Percentiles rank a stretch among this genome's conserved stretches.
Evolutionary conservation across 1,140 invertebrate genomes (phyloP).

Genomic region (Drosophila ercepeae): DNA sequence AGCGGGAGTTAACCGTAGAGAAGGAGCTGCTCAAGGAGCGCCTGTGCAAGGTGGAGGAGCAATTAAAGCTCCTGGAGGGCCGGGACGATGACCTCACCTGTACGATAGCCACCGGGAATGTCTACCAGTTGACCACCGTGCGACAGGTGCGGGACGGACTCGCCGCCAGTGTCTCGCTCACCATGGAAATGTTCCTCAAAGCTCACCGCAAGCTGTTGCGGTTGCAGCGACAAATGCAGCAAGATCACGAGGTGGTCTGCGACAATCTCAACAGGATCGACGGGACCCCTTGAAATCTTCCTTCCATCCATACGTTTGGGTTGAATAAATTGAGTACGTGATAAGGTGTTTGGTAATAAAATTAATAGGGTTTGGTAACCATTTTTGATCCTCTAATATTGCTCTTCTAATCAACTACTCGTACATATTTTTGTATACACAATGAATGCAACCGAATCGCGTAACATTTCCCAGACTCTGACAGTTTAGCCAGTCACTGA

Average conservation of each 20-base stretch:
- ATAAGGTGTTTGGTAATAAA: not conserved
- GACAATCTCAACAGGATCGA: constrained; percentile 9
- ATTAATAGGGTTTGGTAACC: not conserved
- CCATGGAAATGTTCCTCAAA: constrained; percentile 43
- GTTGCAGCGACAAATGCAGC: constrained; percentile 35
- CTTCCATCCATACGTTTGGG: not conserved
- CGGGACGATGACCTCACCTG: constrained; percentile 44
- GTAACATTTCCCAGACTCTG: constrained; percentile 23
- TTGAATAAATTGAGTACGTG: not conserved
- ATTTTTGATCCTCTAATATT: not conserved
- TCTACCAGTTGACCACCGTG: constrained; percentile 57
- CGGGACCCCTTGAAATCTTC: not conserved
- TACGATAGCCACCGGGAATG: constrained; percentile 42
- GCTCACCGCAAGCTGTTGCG: constrained; percentile 45
- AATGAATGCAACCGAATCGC: constrained; percentile 9
- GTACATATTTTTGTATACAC: not conserved
- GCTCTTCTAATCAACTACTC: not conserved
- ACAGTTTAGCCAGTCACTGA: constrained; percentile 34
- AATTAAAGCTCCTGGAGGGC: constrained; percentile 40
- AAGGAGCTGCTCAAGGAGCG: constrained; percentile 50
- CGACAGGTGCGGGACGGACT: constrained; percentile 29
- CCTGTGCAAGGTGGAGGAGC: constrained; percentile 34
- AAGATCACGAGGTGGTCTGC: constrained; percentile 32
- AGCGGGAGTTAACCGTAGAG: constrained; percentile 35
- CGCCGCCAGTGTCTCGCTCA: constrained; percentile 6